Conservation (phyloP, 2,797 vertebrate genomes). For the Gobio occitaniae region DNA sequence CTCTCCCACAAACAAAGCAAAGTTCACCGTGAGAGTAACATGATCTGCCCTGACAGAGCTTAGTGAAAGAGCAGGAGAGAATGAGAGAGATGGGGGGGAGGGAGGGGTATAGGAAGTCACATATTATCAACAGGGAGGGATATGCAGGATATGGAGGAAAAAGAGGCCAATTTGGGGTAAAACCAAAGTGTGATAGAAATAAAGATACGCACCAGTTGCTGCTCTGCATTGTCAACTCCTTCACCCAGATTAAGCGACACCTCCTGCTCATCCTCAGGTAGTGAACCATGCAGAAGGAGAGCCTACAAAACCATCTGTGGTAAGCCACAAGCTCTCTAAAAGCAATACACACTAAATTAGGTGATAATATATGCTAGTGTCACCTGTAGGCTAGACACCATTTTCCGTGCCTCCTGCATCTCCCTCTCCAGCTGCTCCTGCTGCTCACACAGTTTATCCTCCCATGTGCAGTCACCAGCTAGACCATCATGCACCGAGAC, state of each 20-base stretch:
- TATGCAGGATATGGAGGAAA: slow-evolving; percentile 13
- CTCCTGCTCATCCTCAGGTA: slow-evolving; percentile 93
- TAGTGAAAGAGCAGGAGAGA: slow-evolving; percentile 31
- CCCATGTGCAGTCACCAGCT: slow-evolving; percentile 77
- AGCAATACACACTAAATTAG: neutral
- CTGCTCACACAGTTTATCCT: slow-evolving; percentile 88
- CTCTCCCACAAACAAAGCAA: slow-evolving; percentile 55
- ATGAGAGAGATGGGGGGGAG: slow-evolving; percentile 3
- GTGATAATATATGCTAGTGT: neutral
- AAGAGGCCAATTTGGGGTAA: slow-evolving; percentile 20
- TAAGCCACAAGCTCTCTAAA: neutral
- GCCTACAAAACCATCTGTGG: slow-evolving; percentile 75
- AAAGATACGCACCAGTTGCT: slow-evolving; percentile 86
- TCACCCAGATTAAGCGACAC: slow-evolving; percentile 83
- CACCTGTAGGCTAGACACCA: slow-evolving; percentile 97
- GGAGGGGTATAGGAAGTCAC: slow-evolving; percentile 8
- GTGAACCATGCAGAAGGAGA: slow-evolving; percentile 89
- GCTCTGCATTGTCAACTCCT: slow-evolving; percentile 81
- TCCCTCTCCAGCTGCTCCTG: slow-evolving; percentile 91
- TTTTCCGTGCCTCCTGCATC: slow-evolving; percentile 93
- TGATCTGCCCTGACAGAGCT: slow-evolving; percentile 44
- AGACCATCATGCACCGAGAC: slow-evolving; percentile 51
- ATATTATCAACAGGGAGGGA: slow-evolving; percentile 25
- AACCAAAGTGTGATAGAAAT: neutral
- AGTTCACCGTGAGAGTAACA: slow-evolving; percentile 50